Percentiles rank a stretch among this genome's conserved stretches.
These are phyloP conservation scores for Leptarthrus brevirostris DNA, from an alignment of 2,888 invertebrate genomes.

Conservation along the genomic window DNA sequence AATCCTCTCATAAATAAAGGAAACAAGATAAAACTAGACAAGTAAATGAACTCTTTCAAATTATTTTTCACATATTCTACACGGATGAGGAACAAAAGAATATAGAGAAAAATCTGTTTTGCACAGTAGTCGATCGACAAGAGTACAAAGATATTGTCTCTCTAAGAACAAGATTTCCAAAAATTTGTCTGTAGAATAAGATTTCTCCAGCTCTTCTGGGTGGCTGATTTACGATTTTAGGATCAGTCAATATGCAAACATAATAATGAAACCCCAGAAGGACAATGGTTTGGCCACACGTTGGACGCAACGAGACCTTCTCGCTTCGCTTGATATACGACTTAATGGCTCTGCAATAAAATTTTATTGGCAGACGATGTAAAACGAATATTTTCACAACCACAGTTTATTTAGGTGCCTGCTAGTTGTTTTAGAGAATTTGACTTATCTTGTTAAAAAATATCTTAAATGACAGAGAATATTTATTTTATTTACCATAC, in stretches of 20 bases:
- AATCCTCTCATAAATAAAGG: constrained; percentile 8
- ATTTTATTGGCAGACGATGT: not conserved
- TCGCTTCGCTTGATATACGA: constrained; percentile 11
- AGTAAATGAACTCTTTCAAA: not conserved
- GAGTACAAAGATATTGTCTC: not conserved
- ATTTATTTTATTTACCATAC: no score
- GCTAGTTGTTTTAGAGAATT: not conserved
- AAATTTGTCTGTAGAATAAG: not conserved
- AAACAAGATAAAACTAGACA: constrained; percentile 1
- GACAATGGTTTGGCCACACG: constrained; percentile 37
- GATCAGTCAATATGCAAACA: constrained; percentile 42
- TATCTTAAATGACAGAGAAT: no score
- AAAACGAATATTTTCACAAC: not conserved
- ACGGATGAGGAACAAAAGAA: no score
- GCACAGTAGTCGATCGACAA: constrained; percentile 31
- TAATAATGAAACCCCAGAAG: constrained; percentile 30
- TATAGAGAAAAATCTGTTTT: not conserved
- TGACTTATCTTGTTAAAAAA: no score
- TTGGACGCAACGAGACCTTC: constrained; percentile 30
- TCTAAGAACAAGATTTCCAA: not conserved
- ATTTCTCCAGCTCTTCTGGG: constrained; percentile 29
- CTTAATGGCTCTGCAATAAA: constrained; percentile 6
- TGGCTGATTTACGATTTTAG: constrained; percentile 37
- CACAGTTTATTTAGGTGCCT: not conserved
- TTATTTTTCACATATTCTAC: not conserved